phyloP scores from a whole-genome alignment of 2,888 invertebrate species.

The Xanthia icteritia region DNA sequence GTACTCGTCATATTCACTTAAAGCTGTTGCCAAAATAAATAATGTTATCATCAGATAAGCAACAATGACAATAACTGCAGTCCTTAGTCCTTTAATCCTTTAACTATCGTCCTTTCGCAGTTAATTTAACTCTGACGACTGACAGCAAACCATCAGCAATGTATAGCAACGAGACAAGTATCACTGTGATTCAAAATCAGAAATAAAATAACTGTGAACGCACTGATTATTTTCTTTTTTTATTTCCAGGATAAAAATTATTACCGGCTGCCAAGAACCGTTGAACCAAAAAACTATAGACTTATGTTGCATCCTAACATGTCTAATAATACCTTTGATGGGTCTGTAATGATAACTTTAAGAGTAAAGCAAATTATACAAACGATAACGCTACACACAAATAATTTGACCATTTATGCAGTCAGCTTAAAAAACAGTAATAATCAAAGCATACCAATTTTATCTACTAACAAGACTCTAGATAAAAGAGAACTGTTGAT shows the following conservation, averaged over 20 bases:
- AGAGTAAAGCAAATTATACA: slow-evolving; percentile 82
- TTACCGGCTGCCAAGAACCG: slow-evolving; percentile 88
- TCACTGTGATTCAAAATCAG: background rate
- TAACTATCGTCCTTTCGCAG: background rate
- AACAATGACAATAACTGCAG: background rate
- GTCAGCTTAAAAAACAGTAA: slow-evolving; percentile 66
- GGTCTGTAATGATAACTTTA: slow-evolving; percentile 89
- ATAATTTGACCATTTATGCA: slow-evolving; percentile 88
- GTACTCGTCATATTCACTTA: background rate
- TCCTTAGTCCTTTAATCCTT: background rate
- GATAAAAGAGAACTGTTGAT: slow-evolving; percentile 81
- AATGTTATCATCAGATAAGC: background rate
- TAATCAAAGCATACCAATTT: slow-evolving; percentile 51
- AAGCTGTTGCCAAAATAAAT: background rate
- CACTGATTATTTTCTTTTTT: background rate
- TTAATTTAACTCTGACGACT: background rate
- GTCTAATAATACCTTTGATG: slow-evolving; percentile 88
- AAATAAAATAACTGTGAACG: background rate
- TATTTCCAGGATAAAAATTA: slow-evolving; percentile 69
- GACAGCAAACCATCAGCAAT: too few relatives aligned
- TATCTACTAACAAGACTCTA: slow-evolving; percentile 44
- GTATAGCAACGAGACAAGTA: background rate
- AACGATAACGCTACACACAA: slow-evolving; percentile 91
- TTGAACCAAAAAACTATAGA: slow-evolving; percentile 92
- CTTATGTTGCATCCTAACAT: slow-evolving; percentile 92